Evolutionary conservation across 2,797 vertebrate genomes (phyloP), one percentile per base, ranked within the genome.

Genomic region (Austrolebias charrua): DNA sequence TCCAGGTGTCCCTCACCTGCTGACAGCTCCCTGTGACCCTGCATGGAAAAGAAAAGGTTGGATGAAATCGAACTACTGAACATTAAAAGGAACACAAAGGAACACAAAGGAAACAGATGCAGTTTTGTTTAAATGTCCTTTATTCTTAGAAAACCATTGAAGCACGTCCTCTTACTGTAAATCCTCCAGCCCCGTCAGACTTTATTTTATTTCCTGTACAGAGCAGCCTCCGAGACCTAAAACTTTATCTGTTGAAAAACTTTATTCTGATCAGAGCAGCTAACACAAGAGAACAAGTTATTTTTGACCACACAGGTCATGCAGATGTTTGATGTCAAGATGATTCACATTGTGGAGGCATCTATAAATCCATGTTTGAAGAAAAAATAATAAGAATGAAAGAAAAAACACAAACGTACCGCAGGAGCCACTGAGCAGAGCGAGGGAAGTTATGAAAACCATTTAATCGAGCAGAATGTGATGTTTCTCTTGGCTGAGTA

Each of bases 361-460:
- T 84, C 85, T 69, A 87, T 90, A 90, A 90, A 90, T 91, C 77
- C 65, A 75, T 78, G 75, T 71, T 52, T 80, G 73, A 79, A 80
- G 89, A 86, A 87, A 85, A 35, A 35, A 8, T 9, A 35, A 35
- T 2, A 9, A 35, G 24, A 24, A 24, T 3, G 31, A 40, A 40
- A 80, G 78, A 89, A 86, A 87, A 85, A 74, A 82, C 63, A 74
- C 66, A 81, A 87, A 85, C 83, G 88, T 85, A 81, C 81, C 85
- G 69, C 75, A 75, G 71, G 66, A 80, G 80, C 79, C 83, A 61
- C 65, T 64, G 80, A 79, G 73, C 75, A 79, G 79, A 59, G 67
- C 85, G 82, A 87, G 80, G 76, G 87, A 78, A 80, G 79, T 78
- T 68, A 69, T 63, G 75, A 66, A 75, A 82, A 75, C 16, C 45